Base-by-base conservation (phyloP, 2,888 invertebrate species). In the Sinhomidia bicolor region DNA sequence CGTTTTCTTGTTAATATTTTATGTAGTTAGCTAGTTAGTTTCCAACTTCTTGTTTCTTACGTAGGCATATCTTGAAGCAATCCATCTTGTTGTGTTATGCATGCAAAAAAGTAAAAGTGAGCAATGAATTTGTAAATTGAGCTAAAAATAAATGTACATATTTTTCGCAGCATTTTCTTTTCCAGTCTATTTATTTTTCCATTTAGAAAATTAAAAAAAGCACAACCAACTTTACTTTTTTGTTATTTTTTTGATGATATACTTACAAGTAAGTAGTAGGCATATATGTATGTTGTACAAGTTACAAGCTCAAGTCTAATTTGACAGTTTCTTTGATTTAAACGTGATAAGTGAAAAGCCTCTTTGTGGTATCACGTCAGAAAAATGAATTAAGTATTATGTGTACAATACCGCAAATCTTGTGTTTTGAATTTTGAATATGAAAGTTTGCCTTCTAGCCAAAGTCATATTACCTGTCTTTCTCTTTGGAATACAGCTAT, bases 361-460 rank as follows among this genome's bases (percentile, higher is more conserved):
- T 88, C 82, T 88, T 88, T 88, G 76, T 88, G 87, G 82, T 88
- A 80, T 14, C 47, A 60, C 65, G 82, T 88, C 87, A 88, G 57
- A 57, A 82, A n/a, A 23, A 51, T 47, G 23, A 82, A 60, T 44
- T 32, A 76, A 36, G 12, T 47, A 32, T 78, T 68, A 7, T 60
- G n/a, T 71, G 23, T 41, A 17, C 54, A 20, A 17, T 12, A 32
- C 54, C 32, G 29, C 78, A 51, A 51, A 26, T 78, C 29, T 54
- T 17, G 51, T 54, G 54, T 51, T 51, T 17, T 36, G 36, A n/a
- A n/a, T n/a, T n/a, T 65, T 12, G 36, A 65, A 65, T 44, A 23
- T 9, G 23, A 74, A 65, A 68, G 54, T 54, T n/a, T 82, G 74
- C 74, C 82, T 88, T 88, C 82, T 12, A 88, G 87, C 82, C 76